Evolutionary conservation across 2,797 vertebrate genomes (phyloP).

Genomic region (Micrastur ruficollis): DNA sequence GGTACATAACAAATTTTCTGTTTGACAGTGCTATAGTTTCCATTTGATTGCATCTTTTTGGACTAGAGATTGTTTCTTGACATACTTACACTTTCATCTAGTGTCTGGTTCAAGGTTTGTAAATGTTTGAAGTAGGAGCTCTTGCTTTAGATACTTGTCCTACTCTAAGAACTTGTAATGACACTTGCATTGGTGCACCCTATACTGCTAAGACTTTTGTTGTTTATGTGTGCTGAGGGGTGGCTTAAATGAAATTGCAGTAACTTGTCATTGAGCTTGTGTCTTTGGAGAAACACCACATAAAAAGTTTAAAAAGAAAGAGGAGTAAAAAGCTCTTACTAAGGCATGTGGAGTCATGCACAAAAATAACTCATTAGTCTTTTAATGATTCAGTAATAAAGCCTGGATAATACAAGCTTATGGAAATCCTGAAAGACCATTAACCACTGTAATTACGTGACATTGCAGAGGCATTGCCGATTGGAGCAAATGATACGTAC

Average conservation of each 20-base stretch:
- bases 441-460: not conserved
- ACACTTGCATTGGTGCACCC: not conserved
- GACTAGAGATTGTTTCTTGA: not conserved
- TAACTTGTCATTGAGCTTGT: not conserved
- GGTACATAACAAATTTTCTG: not conserved
- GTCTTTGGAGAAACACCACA: not conserved
- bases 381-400: slow-evolving; percentile 18
- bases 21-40: not conserved
- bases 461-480: not conserved
- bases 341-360: not conserved
- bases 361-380: not conserved
- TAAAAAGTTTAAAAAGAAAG: not conserved
- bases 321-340: not conserved
- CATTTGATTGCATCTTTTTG: not conserved
- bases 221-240: not conserved
- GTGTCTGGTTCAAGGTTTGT: slow-evolving; percentile 8
- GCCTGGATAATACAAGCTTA: not conserved
- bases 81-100: not conserved
- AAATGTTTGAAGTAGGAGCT: not conserved
- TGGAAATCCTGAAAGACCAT: slow-evolving; percentile 3
- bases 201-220: not conserved
- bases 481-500: not conserved
- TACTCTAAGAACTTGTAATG: not conserved
- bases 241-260: not conserved
- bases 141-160: not conserved